Conservation (phyloP, 1,140 invertebrate species). For the Chrysomallon squamiferum region DNA sequence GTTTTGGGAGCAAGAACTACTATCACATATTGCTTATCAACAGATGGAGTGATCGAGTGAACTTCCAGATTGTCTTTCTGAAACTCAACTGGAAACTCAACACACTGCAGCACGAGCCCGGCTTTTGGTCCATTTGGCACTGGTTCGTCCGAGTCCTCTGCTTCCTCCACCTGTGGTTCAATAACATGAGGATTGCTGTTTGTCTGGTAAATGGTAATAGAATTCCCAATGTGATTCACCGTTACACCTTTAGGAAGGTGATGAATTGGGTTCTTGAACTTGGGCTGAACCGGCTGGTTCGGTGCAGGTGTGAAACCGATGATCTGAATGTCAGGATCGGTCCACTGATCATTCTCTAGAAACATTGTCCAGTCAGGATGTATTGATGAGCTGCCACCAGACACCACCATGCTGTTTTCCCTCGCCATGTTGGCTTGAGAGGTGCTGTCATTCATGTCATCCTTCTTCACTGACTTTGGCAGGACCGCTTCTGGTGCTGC, state of each 20-base stretch:
- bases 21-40: conserved; percentile 52
- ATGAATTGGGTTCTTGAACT: conserved; percentile 6
- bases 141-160: conserved; percentile 5
- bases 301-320: conserved; percentile 47
- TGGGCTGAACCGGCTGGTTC: conserved; percentile 10
- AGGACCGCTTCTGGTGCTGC: conserved; percentile 23
- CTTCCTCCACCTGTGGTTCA: neutral
- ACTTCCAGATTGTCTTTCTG: conserved; percentile 43
- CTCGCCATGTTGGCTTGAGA: neutral
- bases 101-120: conserved; percentile 52
- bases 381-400: neutral
- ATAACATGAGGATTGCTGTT: neutral
- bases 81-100: conserved; percentile 49
- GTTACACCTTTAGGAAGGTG: conserved; percentile 3
- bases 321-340: conserved; percentile 53
- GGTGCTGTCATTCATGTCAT: neutral
- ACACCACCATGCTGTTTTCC: neutral
- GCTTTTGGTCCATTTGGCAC: conserved; percentile 10
- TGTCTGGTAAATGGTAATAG: conserved; percentile 10
- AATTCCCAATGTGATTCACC: conserved; percentile 8
- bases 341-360: conserved; percentile 38
- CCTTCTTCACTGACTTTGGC: neutral
- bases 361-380: conserved; percentile 17
- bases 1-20: conserved; percentile 44
- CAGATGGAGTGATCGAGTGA: conserved; percentile 43